Evolutionary conservation across 2,113 vertebrate species (phyloP), one percentile per base, ranked within the genome.

Genomic region (Chamaetylas fuelleborni): DNA sequence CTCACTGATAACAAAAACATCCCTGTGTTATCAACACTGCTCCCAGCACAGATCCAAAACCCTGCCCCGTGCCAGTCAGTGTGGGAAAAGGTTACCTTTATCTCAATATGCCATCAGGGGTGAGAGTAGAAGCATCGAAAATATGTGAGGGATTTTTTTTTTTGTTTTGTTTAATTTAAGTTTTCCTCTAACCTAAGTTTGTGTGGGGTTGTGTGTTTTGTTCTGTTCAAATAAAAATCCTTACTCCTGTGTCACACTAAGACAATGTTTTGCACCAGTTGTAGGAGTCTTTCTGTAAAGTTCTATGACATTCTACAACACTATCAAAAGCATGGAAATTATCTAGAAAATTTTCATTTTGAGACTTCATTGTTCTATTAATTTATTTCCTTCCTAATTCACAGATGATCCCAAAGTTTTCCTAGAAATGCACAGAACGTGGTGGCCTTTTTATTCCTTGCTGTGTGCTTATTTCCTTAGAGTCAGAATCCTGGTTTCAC

Each of bases 121-220:
- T 94, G 81, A 34, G 78, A 69, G 67, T 62, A 62, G 92, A 89
- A 94, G 36, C 45, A 78, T 62, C 1, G 26, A 71, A 95, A 94
- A n/a, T 10, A 33, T 47, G 48, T 64, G 23, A 88, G 70, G 15
- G 24, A 2, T 11, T 18, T 19, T 50, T 38, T 57, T 22, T 15
- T n/a, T n/a, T n/a, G n/a, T n/a, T 53, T 9, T 43, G 54, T 12
- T 8, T 9, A 15, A 20, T 33, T 47, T 45, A 22, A 54, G 18
- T 56, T 74, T 74, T 18, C 12, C 9, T 36, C 23, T 31, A 36
- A 26, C 26, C 11, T 51, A 19, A 33, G 22, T 26, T 67, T 67
- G 2, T 43, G 11, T 31, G 10, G 1, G 8, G 19, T 25, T 34
- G 12, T 23, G 22, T 38, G 18, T 54, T 57, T 57, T 25, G 19